phyloP scores from a whole-genome alignment of 2,113 vertebrate genomes.

The Glaucomys volans region DNA sequence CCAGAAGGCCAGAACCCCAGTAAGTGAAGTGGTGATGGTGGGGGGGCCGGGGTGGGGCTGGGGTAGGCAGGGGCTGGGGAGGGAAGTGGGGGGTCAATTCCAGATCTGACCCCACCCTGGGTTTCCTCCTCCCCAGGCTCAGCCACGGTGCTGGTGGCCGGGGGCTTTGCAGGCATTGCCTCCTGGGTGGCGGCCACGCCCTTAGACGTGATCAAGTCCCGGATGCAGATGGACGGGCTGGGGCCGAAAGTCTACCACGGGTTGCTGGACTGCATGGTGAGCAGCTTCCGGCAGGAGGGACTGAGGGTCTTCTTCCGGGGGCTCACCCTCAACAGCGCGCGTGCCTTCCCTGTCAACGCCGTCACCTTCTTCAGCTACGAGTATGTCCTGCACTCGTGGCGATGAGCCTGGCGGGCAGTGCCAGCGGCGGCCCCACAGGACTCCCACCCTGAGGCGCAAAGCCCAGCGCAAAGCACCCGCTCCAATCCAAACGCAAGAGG shows the following conservation, averaged over 20 bases:
- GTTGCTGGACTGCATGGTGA: conserved; percentile 88
- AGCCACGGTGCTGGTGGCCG: conserved; percentile 86
- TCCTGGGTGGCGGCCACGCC: conserved; percentile 90
- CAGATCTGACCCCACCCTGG: neutral
- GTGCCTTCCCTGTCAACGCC: conserved; percentile 92
- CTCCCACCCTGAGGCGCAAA: rapidly evolving
- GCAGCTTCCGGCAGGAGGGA: conserved; percentile 88
- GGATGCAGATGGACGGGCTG: conserved; percentile 90
- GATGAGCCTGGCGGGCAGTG: neutral
- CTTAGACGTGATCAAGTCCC: conserved; percentile 91
- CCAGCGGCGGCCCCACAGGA: neutral
- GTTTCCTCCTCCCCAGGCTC: conserved; percentile 79
- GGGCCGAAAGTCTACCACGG: conserved; percentile 85
- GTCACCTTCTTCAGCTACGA: conserved; percentile 92
- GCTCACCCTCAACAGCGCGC: conserved; percentile 88
- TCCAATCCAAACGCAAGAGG: neutral
- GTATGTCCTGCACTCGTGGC: conserved; percentile 83
- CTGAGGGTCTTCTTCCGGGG: conserved; percentile 89
- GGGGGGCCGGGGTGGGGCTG: neutral
- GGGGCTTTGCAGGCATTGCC: conserved; percentile 88
- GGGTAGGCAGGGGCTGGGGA: neutral
- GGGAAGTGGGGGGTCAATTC: neutral
- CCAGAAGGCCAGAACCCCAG: conserved; percentile 84
- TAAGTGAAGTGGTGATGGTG: conserved; percentile 67
- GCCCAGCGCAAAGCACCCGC: neutral